Base-by-base conservation (phyloP, 1,140 invertebrate species). In the Mactra quadrangularis region DNA sequence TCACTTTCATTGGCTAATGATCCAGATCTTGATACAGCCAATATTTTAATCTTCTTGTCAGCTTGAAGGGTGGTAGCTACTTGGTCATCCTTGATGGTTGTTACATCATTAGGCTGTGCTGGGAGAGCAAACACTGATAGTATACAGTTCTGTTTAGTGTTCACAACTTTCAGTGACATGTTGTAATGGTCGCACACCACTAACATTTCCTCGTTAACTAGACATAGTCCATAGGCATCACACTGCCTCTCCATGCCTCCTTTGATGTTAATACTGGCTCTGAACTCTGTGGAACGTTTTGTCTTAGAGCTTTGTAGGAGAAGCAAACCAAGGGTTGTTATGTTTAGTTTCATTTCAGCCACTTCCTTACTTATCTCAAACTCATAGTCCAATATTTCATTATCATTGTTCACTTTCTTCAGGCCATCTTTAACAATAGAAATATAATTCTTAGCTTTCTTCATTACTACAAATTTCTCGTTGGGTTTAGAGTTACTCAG, bases 121-220 rank as follows among this genome's bases (percentile, higher is more conserved):
- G 64, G 29, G 3, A 68, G 45, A 17, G 64, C 64, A 50, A 68
- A 68, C n/a, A 68, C 64, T 4, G 64, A 68, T 27, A 68, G 17
- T 1, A 68, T 41, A 68, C 41, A 29, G 64, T 68, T 68, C 64
- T 68, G 64, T 50, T 68, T 68, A 1, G 64, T 68, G 22, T 68
- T 41, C 13, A 68, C 25, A 47, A 68, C 64, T 68, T 68, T 68
- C 1, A 68, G 64, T 19, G 64, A 68, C 64, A 68, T 68, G 15
- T 68, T 68, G 64, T 68, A 68, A 41, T 68, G 64, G 35, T 68
- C 64, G 19, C 64, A 68, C 47, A 68, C 29, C 41, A 68, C 64
- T 11, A 68, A 41, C 45, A 47, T 68, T 38, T 45, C 27, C 29
- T 68, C 64, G 29, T 68, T 68, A 4, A 68, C 64, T 50, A 68